These are phyloP conservation scores for Pyrocephalus nanus DNA, from an alignment of 2,797 vertebrate species.

Conservation along the genomic window DNA sequence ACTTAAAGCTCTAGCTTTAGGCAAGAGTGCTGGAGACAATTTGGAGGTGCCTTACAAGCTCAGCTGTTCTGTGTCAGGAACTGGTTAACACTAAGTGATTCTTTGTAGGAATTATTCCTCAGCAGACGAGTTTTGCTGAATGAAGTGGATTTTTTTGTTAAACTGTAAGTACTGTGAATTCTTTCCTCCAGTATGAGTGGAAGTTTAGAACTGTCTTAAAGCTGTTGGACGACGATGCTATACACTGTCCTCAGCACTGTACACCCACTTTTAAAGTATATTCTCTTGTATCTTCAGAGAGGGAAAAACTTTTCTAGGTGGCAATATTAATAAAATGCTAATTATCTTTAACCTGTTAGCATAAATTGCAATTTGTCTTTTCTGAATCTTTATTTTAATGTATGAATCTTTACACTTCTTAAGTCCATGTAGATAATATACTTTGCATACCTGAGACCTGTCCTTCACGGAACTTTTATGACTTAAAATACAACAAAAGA, in stretches of 20 bases:
- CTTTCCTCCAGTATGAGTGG: background rate
- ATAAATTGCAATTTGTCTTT: background rate
- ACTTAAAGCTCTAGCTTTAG: background rate
- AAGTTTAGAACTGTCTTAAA: background rate
- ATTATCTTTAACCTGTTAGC: background rate
- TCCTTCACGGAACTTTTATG: background rate
- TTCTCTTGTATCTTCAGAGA: background rate
- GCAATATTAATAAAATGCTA: background rate
- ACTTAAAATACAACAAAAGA: background rate
- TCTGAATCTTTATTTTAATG: background rate
- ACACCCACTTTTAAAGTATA: background rate
- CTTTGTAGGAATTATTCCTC: background rate
- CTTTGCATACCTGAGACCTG: background rate
- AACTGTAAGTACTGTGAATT: background rate
- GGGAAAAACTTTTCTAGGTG: background rate
- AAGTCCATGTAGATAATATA: background rate
- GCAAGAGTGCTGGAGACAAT: background rate
- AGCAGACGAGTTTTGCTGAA: background rate
- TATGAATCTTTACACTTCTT: background rate
- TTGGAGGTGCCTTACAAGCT: background rate
- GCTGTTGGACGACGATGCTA: background rate
- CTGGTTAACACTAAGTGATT: background rate
- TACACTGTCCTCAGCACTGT: background rate
- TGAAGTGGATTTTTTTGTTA: background rate
- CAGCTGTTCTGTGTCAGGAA: background rate